Base-by-base conservation (phyloP, 1,140 invertebrate genomes). In the Micrasema minimum region DNA sequence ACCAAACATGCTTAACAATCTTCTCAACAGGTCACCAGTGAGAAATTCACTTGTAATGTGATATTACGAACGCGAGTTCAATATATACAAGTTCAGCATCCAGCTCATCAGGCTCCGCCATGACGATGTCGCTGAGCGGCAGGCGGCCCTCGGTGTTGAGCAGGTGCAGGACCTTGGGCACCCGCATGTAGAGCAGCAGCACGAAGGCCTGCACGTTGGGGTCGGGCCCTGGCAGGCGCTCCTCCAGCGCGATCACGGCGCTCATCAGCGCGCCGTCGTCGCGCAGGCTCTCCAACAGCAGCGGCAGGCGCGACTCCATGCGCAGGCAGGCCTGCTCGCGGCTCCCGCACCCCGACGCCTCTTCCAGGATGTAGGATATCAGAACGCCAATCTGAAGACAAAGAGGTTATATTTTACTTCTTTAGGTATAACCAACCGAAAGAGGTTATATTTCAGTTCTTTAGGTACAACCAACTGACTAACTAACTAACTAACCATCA, bases 331-430 rank as follows among this genome's bases (percentile, higher is more conserved):
- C 76, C 50, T 79, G 77, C 41, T 75, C 72, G 48, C 67, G 75
- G 72, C 77, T 81, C 78, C 69, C 78, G 74, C 80, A 84, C 18
- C 82, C 79, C 50, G 85, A 78, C 0, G 89, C 89, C 79, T 96
- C 94, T 75, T 89, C 86, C 0, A 95, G 82, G 26, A 96, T 88
- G 78, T 93, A 95, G 26, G 89, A 86, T 0, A 93, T 86, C 14
- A 96, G 82, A n/a, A 87, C 85, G n/a, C 86, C 73, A 50, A 89
- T 74, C 79, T 86, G 75, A 1, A 12, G 18, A 45, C 26, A 2
- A n/a, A n/a, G n/a, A n/a, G n/a, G n/a, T n/a, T n/a, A n/a, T n/a
- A n/a, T n/a, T n/a, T n/a, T n/a, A 31, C 2, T 31, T 31, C 7
- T 31, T 4, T 4, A 31, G 26, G 7, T 4, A 31, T 31, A 31